Evolutionary conservation across 2,113 vertebrate genomes (phyloP).

Genomic region (Ctenodactylus gundi): DNA sequence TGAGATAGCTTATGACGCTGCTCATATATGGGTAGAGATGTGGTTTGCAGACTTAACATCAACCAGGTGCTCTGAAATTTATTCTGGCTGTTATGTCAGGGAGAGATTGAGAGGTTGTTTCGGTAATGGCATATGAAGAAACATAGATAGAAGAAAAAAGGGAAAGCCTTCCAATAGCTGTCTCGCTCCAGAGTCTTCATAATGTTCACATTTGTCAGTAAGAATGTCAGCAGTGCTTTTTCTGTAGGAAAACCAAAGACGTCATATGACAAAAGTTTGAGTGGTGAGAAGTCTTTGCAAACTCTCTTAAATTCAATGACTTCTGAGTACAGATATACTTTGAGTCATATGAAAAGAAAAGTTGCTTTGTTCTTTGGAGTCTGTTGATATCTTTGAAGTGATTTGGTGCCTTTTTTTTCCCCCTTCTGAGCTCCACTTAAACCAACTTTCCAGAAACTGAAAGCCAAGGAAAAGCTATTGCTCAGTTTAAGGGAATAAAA

Average conservation of each 20-base stretch:
- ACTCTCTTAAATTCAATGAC: conserved; percentile 39
- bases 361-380: conserved; percentile 32
- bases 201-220: not conserved
- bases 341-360: conserved; percentile 22
- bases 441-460: conserved; percentile 8
- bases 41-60: not conserved
- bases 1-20: not conserved
- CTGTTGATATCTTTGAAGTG: conserved; percentile 41
- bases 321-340: conserved; percentile 42
- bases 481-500: conserved; percentile 33
- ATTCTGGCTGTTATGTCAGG: not conserved
- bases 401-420: not conserved
- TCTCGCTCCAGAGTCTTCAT: not conserved
- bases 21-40: not conserved
- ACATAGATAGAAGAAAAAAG: not conserved
- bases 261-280: not conserved
- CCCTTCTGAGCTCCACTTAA: not conserved
- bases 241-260: not conserved
- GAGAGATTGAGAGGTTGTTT: conserved; percentile 5
- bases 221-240: not conserved
- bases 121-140: not conserved
- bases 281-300: conserved; percentile 8
- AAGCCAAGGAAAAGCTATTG: not conserved
- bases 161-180: not conserved
- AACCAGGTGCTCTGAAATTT: not conserved